phyloP scores from a whole-genome alignment of 2,113 vertebrate species.

The Bubo scandiacus region DNA sequence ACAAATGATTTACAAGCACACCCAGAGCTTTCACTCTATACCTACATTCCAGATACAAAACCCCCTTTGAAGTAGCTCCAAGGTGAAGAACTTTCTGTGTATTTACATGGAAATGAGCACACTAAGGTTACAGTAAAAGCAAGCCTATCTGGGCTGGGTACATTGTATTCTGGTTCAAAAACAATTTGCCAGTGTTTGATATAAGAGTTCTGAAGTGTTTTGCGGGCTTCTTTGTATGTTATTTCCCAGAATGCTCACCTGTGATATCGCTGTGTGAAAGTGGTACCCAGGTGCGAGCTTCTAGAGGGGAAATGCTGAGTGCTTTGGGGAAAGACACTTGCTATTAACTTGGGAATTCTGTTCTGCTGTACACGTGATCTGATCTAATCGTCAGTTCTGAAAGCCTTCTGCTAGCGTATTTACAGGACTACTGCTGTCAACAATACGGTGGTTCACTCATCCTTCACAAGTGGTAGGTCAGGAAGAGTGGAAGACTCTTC shows the following conservation, averaged over 20 bases:
- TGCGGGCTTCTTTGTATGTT: background rate
- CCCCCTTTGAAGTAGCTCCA: background rate
- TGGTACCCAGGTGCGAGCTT: conserved; percentile 5
- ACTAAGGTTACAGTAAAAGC: background rate
- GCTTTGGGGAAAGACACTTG: background rate
- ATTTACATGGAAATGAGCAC: conserved; percentile 9
- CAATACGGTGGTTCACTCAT: background rate
- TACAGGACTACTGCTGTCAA: background rate
- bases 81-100: background rate
- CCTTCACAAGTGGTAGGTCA: background rate
- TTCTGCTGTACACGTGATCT: background rate
- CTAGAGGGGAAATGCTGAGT: background rate
- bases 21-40: background rate
- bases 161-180: background rate
- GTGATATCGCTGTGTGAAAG: background rate
- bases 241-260: background rate
- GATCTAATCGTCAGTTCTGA: background rate
- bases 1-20: background rate
- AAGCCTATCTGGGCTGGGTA: background rate
- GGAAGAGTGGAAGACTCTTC: background rate
- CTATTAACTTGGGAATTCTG: background rate
- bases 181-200: background rate
- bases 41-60: background rate
- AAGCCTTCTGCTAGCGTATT: background rate
- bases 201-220: background rate